Conservation (phyloP, 2,113 vertebrate species). For the Dipodomys stephensi region DNA sequence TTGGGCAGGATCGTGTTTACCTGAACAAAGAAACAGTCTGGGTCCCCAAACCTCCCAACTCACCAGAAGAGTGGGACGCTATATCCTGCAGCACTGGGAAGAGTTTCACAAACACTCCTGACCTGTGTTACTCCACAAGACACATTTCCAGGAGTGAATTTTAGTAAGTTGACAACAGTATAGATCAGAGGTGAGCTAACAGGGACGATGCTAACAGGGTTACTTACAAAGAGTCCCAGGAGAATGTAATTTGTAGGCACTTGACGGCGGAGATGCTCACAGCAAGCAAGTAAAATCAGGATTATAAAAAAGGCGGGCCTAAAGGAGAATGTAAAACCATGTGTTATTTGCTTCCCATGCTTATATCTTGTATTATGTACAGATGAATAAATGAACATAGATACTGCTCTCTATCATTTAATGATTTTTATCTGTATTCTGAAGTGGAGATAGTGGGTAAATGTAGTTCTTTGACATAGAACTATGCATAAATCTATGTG, state of each 20-base stretch:
- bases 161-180: not conserved
- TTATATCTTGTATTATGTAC: not conserved
- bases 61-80: not conserved
- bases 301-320: conserved; percentile 83
- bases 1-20: rapidly evolving
- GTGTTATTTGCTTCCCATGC: conserved; percentile 47
- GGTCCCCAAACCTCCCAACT: not conserved
- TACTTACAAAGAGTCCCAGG: conserved; percentile 92
- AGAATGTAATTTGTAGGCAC: conserved; percentile 91
- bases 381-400: not conserved
- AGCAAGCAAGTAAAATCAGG: conserved; percentile 87
- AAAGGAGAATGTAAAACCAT: conserved; percentile 17
- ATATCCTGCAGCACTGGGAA: not conserved
- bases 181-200: not conserved
- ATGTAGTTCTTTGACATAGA: not conserved
- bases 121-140: not conserved
- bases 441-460: not conserved
- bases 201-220: not conserved
- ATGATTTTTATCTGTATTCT: not conserved
- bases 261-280: conserved; percentile 85
- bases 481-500: not conserved
- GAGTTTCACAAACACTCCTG: not conserved
- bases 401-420: not conserved
- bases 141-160: not conserved
- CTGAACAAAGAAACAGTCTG: rapidly evolving